Evolutionary conservation across 2,797 vertebrate species (phyloP).

Genomic region (Chiroxiphia lanceolata): DNA sequence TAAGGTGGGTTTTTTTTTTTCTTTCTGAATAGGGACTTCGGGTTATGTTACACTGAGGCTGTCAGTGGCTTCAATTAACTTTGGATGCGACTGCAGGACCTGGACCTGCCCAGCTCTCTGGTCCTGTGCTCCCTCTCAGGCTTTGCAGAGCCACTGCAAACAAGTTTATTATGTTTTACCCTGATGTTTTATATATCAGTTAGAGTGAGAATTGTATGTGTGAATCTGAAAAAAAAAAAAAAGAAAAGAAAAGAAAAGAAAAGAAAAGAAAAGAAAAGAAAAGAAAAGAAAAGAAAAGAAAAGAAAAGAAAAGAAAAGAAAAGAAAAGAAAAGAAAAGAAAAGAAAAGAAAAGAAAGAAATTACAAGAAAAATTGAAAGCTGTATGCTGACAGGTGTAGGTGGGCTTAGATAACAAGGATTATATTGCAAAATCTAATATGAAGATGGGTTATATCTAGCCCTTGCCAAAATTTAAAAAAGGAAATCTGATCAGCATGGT

Average conservation of each 20-base stretch:
- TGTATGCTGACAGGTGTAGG: conserved; percentile 9
- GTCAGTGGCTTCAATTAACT: not conserved
- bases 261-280: not conserved
- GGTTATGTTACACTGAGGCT: not conserved
- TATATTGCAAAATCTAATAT: conserved; percentile 50
- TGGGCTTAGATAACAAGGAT: conserved; percentile 49
- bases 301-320: not conserved
- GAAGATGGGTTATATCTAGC: not conserved
- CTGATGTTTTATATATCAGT: conserved; percentile 53
- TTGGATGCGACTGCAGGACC: not conserved
- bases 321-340: not conserved
- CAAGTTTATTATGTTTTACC: conserved; percentile 47
- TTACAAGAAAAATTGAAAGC: not conserved
- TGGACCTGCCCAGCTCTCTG: not conserved
- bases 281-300: not conserved
- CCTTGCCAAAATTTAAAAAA: conserved; percentile 31
- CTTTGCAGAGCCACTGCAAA: not conserved
- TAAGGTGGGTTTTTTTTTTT: not conserved
- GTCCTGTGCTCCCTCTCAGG: not conserved
- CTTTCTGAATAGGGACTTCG: not conserved
- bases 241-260: not conserved
- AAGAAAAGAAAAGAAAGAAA: not conserved
- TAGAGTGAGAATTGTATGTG: not conserved
- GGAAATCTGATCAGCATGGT: not conserved
- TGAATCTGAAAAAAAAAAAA: not conserved